Conservation (phyloP, 1,140 invertebrate species). For the Lepidurus packardi region DNA sequence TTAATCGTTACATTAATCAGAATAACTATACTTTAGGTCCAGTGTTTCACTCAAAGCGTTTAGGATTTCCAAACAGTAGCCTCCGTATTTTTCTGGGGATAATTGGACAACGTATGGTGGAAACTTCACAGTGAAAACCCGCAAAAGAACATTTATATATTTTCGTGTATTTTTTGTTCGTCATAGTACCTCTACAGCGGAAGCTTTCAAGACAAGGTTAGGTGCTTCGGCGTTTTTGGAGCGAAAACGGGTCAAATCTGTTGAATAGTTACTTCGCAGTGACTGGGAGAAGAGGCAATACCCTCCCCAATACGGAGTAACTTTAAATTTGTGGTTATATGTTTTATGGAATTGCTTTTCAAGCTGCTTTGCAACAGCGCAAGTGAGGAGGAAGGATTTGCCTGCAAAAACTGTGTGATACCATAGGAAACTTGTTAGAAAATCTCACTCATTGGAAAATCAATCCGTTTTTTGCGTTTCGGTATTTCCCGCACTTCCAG, state of each 20-base stretch:
- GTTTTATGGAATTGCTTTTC: background rate
- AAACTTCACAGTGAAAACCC: background rate
- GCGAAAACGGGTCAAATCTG: background rate
- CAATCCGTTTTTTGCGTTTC: background rate
- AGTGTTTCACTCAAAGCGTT: background rate
- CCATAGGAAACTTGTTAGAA: background rate
- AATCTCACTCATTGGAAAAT: background rate
- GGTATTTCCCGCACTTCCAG: background rate
- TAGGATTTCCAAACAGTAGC: background rate
- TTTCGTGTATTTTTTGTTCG: background rate
- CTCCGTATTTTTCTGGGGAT: background rate
- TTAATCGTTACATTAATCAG: background rate
- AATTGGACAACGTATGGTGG: background rate
- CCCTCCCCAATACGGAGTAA: background rate
- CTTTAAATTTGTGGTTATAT: background rate
- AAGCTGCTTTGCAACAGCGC: background rate
- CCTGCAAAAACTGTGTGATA: background rate
- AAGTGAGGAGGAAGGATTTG: background rate
- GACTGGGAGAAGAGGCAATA: background rate
- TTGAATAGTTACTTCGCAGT: background rate
- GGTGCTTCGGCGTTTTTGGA: background rate
- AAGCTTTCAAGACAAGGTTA: background rate
- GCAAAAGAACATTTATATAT: background rate
- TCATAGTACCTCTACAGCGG: background rate
- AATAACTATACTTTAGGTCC: background rate